Evolutionary conservation across 2,888 invertebrate genomes (phyloP).

Genomic region (Drosophila formosana): DNA sequence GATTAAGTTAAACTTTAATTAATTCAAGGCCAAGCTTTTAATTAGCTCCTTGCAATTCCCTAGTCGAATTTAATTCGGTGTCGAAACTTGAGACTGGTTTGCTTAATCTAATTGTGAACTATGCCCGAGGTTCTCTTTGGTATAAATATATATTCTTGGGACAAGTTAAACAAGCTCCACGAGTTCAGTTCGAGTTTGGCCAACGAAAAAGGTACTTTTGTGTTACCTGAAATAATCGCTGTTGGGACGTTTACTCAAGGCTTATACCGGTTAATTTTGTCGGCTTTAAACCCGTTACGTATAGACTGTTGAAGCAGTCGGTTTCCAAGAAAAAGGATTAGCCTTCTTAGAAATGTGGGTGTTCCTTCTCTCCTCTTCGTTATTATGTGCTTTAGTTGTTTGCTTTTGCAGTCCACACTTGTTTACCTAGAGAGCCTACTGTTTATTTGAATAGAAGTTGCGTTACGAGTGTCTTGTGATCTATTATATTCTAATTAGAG

Average conservation of each 20-base stretch:
- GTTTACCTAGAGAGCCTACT: not conserved
- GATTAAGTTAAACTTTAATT: too few species aligned
- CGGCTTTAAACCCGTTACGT: not conserved
- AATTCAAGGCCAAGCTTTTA: not conserved
- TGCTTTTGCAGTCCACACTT: not conserved
- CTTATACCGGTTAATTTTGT: not conserved
- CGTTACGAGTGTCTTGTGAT: not conserved
- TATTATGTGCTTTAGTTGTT: not conserved
- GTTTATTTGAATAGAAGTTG: not conserved
- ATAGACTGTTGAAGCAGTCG: not conserved
- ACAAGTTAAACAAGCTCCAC: not conserved
- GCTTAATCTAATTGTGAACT: not conserved
- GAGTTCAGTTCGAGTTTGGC: not conserved
- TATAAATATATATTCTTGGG: not conserved
- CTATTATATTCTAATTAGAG: constrained; percentile 43
- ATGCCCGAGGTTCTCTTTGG: not conserved
- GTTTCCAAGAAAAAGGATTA: not conserved
- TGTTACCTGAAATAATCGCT: constrained; percentile 3
- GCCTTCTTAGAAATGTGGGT: not conserved
- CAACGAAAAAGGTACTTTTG: not conserved
- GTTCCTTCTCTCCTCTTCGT: not conserved
- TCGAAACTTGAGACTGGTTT: not conserved
- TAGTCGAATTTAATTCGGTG: not conserved
- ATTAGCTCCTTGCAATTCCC: not conserved
- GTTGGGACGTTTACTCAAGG: not conserved